Conservation (phyloP, 2,797 vertebrate genomes). For the Pelobates cultripes region DNA sequence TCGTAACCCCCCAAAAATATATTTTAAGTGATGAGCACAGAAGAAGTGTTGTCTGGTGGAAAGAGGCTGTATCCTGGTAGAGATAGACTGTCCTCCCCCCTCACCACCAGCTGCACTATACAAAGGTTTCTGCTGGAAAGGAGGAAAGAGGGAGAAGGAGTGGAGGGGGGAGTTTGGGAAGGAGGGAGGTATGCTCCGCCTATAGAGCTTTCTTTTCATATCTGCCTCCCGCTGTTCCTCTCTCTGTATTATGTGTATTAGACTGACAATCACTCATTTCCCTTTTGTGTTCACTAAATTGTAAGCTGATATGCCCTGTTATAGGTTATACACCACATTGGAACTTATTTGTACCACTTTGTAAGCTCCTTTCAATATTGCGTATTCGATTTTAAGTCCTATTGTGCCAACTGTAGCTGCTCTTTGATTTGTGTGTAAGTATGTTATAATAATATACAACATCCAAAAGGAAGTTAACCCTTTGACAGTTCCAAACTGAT, state of each 20-base stretch:
- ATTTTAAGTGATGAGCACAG: constrained; percentile 47
- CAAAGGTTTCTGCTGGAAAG: constrained; percentile 52
- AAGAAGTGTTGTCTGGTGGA: constrained; percentile 29
- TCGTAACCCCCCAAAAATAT: constrained; percentile 4
- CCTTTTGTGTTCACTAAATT: background rate
- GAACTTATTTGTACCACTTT: no score
- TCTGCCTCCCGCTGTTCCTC: constrained; percentile 13
- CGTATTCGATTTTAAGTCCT: no score
- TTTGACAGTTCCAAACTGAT: no score
- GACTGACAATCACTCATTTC: no score
- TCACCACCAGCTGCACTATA: constrained; percentile 47
- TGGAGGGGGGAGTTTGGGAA: constrained; percentile 8
- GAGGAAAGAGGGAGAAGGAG: constrained; percentile 57
- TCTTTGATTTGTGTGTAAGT: no score
- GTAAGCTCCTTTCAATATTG: no score
- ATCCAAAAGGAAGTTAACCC: no score
- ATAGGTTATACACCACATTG: no score
- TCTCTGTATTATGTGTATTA: background rate
- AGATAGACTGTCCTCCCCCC: constrained; percentile 55
- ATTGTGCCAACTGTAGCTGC: no score
- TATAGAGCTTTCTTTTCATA: constrained; percentile 37
- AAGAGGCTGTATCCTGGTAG: constrained; percentile 36
- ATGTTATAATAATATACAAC: no score
- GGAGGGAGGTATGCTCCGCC: constrained; percentile 57
- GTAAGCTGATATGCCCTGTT: background rate